Conservation (phyloP, 1,140 invertebrate genomes). For the Periplaneta americana region DNA sequence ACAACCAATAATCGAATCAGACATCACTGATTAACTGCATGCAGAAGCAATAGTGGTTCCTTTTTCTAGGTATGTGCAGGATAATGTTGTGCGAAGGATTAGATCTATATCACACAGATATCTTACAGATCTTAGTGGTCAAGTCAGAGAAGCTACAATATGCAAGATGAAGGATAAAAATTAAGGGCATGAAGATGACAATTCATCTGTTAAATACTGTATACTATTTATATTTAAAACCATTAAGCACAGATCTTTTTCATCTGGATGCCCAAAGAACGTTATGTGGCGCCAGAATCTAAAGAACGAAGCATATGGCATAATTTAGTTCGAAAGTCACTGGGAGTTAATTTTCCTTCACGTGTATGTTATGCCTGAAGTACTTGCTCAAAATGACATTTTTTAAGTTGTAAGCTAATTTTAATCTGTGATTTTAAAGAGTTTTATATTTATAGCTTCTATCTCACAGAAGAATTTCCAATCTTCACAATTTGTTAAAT, state of each 20-base stretch:
- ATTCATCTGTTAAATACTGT: background rate
- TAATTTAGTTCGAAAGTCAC: background rate
- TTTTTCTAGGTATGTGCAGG: background rate
- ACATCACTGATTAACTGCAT: background rate
- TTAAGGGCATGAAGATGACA: background rate
- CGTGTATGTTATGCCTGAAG: background rate
- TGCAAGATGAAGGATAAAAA: background rate
- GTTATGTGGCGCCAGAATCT: background rate
- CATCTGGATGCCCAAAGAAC: background rate
- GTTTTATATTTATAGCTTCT: too few relatives aligned
- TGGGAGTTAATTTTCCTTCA: background rate
- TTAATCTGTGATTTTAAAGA: too few relatives aligned
- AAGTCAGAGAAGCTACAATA: background rate
- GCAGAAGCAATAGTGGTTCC: background rate
- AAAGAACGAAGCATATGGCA: background rate
- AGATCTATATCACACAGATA: background rate
- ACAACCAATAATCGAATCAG: background rate
- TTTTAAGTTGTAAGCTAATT: too few relatives aligned
- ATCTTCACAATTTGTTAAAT: too few relatives aligned
- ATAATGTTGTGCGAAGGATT: background rate
- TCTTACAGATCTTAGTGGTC: background rate
- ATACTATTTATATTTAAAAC: background rate
- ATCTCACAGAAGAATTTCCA: too few relatives aligned
- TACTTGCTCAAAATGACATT: too few relatives aligned
- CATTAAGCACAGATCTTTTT: background rate